phyloP scores from a whole-genome alignment of 1,140 invertebrate genomes.

The Drosophila malerkotliana region DNA sequence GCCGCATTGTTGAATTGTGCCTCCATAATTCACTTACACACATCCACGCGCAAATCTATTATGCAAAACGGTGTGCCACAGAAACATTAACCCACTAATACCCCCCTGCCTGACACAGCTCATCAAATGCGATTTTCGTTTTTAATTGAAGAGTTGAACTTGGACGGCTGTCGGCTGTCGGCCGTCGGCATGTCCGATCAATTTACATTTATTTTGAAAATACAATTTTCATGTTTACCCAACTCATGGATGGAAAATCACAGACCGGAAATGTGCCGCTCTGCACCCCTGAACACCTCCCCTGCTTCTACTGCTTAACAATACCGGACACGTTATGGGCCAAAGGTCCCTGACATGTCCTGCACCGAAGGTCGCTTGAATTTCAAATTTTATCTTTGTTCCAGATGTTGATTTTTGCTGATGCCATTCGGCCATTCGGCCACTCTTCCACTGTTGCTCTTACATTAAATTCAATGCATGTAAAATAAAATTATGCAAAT shows the following conservation, averaged over 20 bases:
- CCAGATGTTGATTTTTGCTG: slow-evolving; percentile 38
- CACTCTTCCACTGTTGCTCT: slow-evolving; percentile 8
- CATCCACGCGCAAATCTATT: slow-evolving; percentile 24
- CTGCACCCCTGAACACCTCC: not conserved
- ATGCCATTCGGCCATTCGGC: slow-evolving; percentile 9
- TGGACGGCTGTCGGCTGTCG: not conserved
- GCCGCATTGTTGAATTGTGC: slow-evolving; percentile 25
- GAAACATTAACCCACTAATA: slow-evolving; percentile 25
- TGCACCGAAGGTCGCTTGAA: slow-evolving; percentile 29
- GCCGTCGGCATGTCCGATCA: slow-evolving; percentile 25
- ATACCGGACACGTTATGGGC: slow-evolving; percentile 37
- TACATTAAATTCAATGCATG: slow-evolving; percentile 58
- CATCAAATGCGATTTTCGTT: slow-evolving; percentile 32
- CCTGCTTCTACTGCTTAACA: slow-evolving; percentile 19
- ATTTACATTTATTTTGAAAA: slow-evolving; percentile 52
- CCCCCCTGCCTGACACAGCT: not conserved
- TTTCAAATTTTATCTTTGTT: slow-evolving; percentile 42
- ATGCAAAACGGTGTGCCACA: slow-evolving; percentile 17
- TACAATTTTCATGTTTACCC: slow-evolving; percentile 40
- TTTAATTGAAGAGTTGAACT: slow-evolving; percentile 46
- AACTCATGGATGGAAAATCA: slow-evolving; percentile 14
- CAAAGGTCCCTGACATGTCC: slow-evolving; percentile 31
- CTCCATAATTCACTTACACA: slow-evolving; percentile 31
- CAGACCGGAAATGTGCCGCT: slow-evolving; percentile 34
- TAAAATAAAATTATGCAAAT: slow-evolving; percentile 74